Base-by-base conservation (phyloP, 2,113 vertebrate genomes). In the Sisor rabdophorus region DNA sequence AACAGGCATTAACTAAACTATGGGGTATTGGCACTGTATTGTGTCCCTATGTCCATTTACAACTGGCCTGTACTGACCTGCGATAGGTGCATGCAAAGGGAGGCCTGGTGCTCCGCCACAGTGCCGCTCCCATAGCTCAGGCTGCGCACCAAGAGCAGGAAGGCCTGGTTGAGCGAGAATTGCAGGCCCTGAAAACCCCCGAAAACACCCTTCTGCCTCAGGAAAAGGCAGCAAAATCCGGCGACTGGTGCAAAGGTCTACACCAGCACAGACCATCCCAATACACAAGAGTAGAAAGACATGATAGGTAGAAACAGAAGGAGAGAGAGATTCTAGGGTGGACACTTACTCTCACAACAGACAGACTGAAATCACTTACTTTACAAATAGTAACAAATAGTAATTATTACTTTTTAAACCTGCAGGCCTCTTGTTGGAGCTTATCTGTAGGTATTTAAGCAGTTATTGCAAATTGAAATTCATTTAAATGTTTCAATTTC, bases 61-160 rank as follows among this genome's bases (percentile, higher is more conserved):
- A 79, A 80, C 87, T 79, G 79, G 80, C 75, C 87, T 75, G 63
- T 90, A 91, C 91, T 92, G 90, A 92, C 91, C 92, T 93, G 91
- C 60, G 50, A 87, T 86, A 86, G 88, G 87, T 86, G 88, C 88
- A 71, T 88, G 89, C 83, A 89, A 83, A 12, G 89, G 86, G 84
- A 91, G 90, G 86, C 90, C 88, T 82, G 90, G 87, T 81, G 84
- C 85, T 85, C 90, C 89, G 32, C 85, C 82, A 86, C 90, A 90
- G 85, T 87, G 89, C 87, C 89, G 90, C 88, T 92, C 91, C 91
- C 92, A 92, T 86, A 91, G 88, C 90, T 92, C 91, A 80, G 90
- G 86, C 89, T 91, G 90, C 83, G 86, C 84, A 83, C 91, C 83
- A 81, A 89, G 82, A 82, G 82, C 76, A 68, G 89, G 84, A 69